Evolutionary conservation across 2,888 invertebrate species (phyloP), one percentile per base, ranked within the genome.

Genomic region (Amiota mariae): DNA sequence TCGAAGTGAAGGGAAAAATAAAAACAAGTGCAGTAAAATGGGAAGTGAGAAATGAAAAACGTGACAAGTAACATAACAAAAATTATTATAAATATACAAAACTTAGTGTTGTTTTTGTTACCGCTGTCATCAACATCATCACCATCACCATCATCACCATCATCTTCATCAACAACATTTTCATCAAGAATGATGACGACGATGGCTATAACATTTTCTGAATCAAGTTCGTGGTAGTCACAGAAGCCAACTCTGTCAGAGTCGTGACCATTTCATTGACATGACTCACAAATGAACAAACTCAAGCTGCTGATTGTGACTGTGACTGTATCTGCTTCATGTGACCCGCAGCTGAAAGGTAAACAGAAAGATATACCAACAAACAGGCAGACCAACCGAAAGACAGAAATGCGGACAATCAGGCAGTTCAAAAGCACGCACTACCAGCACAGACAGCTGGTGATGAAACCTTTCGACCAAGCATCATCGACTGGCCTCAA

Each of bases 281-380:
- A 59, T 70, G 70, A 70, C 57, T 70, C 70, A 70, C 8, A 54
- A 54, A 56, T 56, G 68, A n/a, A 36, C 56, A 36, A 15, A 13
- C 15, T 8, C 46, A 18, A 15, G 49, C 51, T 12, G 51, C 67
- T 24, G 18, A 51, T 11, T 49, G 64, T 24, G 57, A 66, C 74
- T 67, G 51, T n/a, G 18, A 15, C 67, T n/a, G 51, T 20, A 51
- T 47, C 9, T 64, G 36, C 6, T 61, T 36, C 24, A 63, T n/a
- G 15, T 63, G 36, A 63, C 36, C 36, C 36, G 36, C 36, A 36
- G 12, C 63, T 13, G 63, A 36, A 63, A 13, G 54, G 8, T 15
- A 13, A 15, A 54, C 15, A n/a, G 13, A 75, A 79, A 74, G 68
- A 76, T 72, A 59, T 67, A 59, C 72, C 76, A 67, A 71, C 72